Percentiles rank a stretch among this genome's conserved stretches.
phyloP scores from a whole-genome alignment of 2,113 vertebrate species.

The Pithys albifrons region DNA sequence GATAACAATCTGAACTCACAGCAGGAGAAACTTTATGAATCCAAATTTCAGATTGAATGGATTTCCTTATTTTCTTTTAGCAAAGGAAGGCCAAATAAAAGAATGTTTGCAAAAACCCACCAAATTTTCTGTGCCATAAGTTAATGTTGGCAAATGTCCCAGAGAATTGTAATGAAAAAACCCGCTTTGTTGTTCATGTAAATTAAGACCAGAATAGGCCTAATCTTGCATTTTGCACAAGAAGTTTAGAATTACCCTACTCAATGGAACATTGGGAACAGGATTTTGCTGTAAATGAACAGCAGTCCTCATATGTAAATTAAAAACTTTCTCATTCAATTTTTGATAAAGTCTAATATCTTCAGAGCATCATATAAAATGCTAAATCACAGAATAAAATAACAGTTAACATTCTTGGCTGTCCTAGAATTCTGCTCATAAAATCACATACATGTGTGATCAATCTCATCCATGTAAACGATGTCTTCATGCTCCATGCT shows the following conservation, averaged over 20 bases:
- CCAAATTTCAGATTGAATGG: not conserved
- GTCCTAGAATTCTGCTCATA: not conserved
- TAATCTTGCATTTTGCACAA: not conserved
- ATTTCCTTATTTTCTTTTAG: not conserved
- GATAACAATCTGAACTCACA: not conserved
- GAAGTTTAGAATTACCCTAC: not conserved
- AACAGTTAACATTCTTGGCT: not conserved
- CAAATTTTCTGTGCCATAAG: not conserved
- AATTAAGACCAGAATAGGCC: not conserved
- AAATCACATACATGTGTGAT: not conserved
- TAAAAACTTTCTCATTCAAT: not conserved
- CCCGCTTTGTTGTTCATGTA: fast-evolving
- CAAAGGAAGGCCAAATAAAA: not conserved
- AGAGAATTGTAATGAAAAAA: not conserved
- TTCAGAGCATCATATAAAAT: not conserved
- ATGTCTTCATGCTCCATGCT: not conserved
- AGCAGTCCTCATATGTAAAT: not conserved
- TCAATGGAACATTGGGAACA: not conserved
- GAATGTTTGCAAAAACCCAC: not conserved
- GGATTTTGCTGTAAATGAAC: not conserved
- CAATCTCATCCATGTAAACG: not conserved
- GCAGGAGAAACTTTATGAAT: not conserved
- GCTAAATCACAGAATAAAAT: not conserved
- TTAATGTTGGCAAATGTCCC: not conserved
- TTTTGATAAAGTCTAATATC: not conserved